phyloP scores from a whole-genome alignment of 2,888 invertebrate genomes.

The Pimpla rufipes region DNA sequence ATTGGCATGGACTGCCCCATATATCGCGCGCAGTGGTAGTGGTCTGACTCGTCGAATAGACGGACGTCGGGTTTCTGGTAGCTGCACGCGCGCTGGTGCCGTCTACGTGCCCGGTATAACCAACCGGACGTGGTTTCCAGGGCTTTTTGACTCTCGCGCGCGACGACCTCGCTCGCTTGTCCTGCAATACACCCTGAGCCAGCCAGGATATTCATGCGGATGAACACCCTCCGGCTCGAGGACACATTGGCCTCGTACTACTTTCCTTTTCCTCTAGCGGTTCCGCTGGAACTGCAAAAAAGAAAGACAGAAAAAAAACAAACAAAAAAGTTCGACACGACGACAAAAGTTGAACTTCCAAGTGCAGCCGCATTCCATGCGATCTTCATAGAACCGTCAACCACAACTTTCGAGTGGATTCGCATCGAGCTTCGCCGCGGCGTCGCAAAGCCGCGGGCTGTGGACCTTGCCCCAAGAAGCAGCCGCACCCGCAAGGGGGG shows the following conservation, averaged over 20 bases:
- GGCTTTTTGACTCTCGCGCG: slow-evolving; percentile 21
- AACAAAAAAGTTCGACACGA: no score
- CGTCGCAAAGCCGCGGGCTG: no score
- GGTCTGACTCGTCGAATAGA: slow-evolving; percentile 52
- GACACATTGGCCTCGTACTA: neutral
- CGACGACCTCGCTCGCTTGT: slow-evolving; percentile 38
- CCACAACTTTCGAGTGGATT: neutral
- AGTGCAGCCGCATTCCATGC: neutral
- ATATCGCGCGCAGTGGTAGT: slow-evolving; percentile 47
- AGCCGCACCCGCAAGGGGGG: neutral
- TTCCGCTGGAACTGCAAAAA: neutral
- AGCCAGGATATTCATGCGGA: slow-evolving; percentile 49
- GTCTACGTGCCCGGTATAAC: slow-evolving; percentile 65
- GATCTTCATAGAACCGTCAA: neutral
- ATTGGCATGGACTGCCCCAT: no score
- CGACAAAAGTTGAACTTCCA: no score
- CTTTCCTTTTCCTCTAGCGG: neutral
- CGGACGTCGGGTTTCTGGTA: slow-evolving; percentile 64
- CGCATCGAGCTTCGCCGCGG: no score
- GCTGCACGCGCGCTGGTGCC: slow-evolving; percentile 24
- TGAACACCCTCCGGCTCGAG: slow-evolving; percentile 38
- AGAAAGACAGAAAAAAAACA: neutral
- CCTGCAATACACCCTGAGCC: slow-evolving; percentile 29
- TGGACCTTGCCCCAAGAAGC: neutral
- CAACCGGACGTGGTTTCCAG: slow-evolving; percentile 61